Conservation (phyloP, 2,113 vertebrate species). For the Empidonax alnorum region DNA sequence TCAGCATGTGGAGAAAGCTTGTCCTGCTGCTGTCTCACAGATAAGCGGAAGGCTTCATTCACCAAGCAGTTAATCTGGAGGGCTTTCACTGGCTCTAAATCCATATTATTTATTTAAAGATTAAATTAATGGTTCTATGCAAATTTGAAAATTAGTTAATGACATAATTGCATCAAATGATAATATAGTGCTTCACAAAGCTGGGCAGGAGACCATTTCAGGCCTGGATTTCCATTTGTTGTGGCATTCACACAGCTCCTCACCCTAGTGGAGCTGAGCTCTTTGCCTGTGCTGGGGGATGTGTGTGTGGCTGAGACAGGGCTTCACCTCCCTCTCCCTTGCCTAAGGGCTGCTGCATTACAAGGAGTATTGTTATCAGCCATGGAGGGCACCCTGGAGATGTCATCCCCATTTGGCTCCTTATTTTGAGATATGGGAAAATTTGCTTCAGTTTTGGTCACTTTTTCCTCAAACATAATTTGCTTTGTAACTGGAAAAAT, state of each 20-base stretch:
- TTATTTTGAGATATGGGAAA: background rate
- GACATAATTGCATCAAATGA: conserved; percentile 54
- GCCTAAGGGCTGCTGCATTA: background rate
- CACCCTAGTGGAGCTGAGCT: background rate
- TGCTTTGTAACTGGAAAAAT: background rate
- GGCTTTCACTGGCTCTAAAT: background rate
- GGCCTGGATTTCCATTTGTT: background rate
- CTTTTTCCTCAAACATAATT: background rate
- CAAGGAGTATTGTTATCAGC: background rate
- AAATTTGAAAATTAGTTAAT: conserved; percentile 53
- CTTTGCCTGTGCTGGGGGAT: background rate
- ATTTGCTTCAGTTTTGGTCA: background rate
- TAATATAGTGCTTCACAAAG: conserved; percentile 6
- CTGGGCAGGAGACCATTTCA: background rate
- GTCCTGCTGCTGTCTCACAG: conserved; percentile 33
- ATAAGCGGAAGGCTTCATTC: conserved; percentile 14
- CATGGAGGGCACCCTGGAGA: background rate
- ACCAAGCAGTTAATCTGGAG: conserved; percentile 20
- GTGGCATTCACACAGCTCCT: background rate
- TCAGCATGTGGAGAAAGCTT: background rate
- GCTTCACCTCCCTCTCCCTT: background rate
- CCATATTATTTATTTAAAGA: conserved; percentile 54
- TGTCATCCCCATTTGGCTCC: background rate
- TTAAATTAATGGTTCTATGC: conserved; percentile 46
- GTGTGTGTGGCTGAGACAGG: background rate